Percentiles rank a stretch among this genome's conserved stretches.
phyloP scores from a whole-genome alignment of 1,140 invertebrate species.

The Hycleus cichorii region DNA sequence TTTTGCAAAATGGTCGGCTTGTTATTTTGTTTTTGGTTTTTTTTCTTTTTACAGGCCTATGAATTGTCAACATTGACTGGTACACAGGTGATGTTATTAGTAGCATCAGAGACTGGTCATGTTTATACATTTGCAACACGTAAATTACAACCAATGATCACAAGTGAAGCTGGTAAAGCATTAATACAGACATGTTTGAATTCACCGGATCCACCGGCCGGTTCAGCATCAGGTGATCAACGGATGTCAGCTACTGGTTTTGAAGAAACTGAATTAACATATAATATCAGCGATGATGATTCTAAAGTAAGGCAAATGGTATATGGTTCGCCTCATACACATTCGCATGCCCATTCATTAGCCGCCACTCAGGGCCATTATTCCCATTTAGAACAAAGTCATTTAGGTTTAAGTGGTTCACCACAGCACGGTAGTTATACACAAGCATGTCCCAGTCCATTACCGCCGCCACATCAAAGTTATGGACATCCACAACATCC shows the following conservation, averaged over 20 bases:
- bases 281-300: conserved; percentile 90
- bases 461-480: conserved; percentile 53
- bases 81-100: conserved; percentile 96
- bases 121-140: conserved; percentile 99
- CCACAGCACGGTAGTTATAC: conserved; percentile 54
- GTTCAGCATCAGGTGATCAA: conserved; percentile 67
- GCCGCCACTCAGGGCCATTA: conserved; percentile 33
- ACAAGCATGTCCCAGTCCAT: conserved; percentile 50
- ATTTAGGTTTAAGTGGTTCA: conserved; percentile 44
- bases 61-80: conserved; percentile 98
- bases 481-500: conserved; percentile 55
- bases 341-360: conserved; percentile 48
- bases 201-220: conserved; percentile 87
- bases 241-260: conserved; percentile 97
- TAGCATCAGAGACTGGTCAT: conserved; percentile 94
- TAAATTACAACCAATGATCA: conserved; percentile 99
- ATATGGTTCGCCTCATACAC: conserved; percentile 66
- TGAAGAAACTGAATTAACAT: conserved; percentile 96
- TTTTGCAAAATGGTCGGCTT: too few relatives aligned
- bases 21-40: background rate
- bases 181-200: conserved; percentile 98
- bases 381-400: conserved; percentile 37
- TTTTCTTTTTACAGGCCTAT: conserved; percentile 73
- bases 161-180: conserved; percentile 95
- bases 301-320: conserved; percentile 94